Evolutionary conservation across 2,888 invertebrate species (phyloP).

Genomic region (Abscondita cerata): DNA sequence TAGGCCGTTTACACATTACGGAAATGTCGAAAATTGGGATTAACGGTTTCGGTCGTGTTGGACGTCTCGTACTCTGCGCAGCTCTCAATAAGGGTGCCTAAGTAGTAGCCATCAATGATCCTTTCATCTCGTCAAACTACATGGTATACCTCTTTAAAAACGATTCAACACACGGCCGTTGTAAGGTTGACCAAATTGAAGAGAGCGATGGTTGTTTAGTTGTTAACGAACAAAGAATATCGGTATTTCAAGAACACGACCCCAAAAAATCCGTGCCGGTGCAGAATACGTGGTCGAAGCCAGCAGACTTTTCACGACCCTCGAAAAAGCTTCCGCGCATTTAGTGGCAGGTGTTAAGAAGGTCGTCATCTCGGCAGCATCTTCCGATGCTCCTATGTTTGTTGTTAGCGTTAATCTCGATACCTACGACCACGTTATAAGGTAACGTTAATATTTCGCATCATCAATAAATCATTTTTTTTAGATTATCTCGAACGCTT

Average conservation of each 20-base stretch:
- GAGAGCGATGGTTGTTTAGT: conserved; percentile 45
- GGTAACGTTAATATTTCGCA: no score
- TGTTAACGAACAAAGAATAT: conserved; percentile 42
- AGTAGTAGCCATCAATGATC: conserved; percentile 84
- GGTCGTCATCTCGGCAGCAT: conserved; percentile 67
- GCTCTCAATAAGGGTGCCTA: conserved; percentile 42
- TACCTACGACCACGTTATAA: conserved; percentile 66
- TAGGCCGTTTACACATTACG: no score
- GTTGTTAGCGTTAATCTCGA: conserved; percentile 76
- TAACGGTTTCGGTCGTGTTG: conserved; percentile 51
- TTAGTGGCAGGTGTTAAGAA: conserved; percentile 55
- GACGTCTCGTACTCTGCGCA: conserved; percentile 28
- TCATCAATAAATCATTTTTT: no score
- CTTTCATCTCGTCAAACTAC: conserved; percentile 79
- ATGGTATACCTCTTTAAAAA: conserved; percentile 88
- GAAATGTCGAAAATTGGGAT: conserved; percentile 54
- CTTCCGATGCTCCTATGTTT: conserved; percentile 76
- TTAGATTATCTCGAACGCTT: conserved; percentile 77
- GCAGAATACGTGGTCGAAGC: conserved; percentile 75
- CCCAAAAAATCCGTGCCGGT: conserved; percentile 71
- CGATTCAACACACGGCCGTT: conserved; percentile 85
- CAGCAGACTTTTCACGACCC: conserved; percentile 75
- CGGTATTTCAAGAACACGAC: conserved; percentile 39
- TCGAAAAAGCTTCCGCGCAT: conserved; percentile 66
- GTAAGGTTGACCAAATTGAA: conserved; percentile 57